These are phyloP conservation scores for Bos javanicus DNA, from an alignment of 2,113 vertebrate species.

Conservation along the genomic window DNA sequence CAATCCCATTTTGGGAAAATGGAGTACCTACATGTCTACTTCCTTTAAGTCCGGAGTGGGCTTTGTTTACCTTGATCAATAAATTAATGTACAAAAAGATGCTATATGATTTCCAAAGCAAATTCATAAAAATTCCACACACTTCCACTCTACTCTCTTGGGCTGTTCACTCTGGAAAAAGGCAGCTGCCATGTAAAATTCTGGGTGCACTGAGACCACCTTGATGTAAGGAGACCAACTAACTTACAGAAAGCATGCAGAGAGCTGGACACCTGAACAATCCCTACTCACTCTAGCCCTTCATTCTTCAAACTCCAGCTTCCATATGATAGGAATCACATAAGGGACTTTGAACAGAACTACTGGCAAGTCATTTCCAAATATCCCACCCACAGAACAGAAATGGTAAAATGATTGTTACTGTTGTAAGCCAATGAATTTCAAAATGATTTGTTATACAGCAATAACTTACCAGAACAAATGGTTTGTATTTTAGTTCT, in stretches of 20 bases:
- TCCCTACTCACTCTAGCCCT: neutral
- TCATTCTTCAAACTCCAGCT: neutral
- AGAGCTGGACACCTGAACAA: neutral
- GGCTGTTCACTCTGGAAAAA: neutral
- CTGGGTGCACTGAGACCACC: neutral
- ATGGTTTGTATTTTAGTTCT: neutral
- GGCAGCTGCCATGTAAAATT: neutral
- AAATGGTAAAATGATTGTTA: neutral
- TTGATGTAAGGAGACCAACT: neutral
- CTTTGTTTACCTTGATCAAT: neutral
- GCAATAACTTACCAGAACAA: neutral
- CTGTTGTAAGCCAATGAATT: neutral
- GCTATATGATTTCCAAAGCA: neutral
- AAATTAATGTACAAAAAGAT: neutral
- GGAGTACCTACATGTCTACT: neutral
- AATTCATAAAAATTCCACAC: neutral
- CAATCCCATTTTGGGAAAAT: neutral
- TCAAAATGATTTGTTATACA: neutral
- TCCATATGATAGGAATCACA: neutral
- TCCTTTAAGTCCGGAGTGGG: neutral
- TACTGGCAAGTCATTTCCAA: neutral
- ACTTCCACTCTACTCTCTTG: neutral
- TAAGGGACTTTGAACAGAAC: neutral
- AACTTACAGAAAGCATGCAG: fast-evolving
- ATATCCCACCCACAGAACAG: neutral